Evolutionary conservation across 2,888 invertebrate species (phyloP).

Genomic region (Agrenia bidenticulata): DNA sequence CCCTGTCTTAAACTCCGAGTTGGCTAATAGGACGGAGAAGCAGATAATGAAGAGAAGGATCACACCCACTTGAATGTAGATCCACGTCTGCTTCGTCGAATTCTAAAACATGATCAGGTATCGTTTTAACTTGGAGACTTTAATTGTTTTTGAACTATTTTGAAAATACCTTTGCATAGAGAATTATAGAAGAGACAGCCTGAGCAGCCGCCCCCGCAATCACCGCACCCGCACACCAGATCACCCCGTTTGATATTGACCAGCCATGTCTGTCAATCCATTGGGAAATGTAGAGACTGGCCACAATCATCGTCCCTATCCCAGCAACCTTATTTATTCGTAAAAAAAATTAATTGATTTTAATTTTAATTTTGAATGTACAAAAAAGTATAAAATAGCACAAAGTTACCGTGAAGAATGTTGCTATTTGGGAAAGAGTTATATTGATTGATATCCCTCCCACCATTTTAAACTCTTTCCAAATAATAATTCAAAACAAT

Average conservation of each 20-base stretch:
- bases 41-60: constrained; percentile 19
- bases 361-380: neutral
- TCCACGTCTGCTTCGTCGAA: constrained; percentile 18
- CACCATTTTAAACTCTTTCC: constrained; percentile 7
- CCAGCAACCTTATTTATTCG: constrained; percentile 21
- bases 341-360: no score
- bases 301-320: constrained; percentile 14
- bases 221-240: constrained; percentile 2
- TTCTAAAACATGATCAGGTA: constrained; percentile 3
- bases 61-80: neutral
- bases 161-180: constrained; percentile 24
- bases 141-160: no score
- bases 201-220: constrained; percentile 20
- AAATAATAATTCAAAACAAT: no score
- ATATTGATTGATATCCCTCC: constrained; percentile 21
- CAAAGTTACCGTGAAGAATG: constrained; percentile 24
- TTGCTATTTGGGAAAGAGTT: constrained; percentile 18
- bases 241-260: constrained; percentile 9
- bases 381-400: neutral
- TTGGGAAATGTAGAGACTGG: constrained; percentile 15
- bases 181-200: neutral
- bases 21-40: constrained; percentile 19
- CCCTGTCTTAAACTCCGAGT: neutral
- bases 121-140: no score
- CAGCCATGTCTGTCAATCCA: constrained; percentile 5